Percentiles rank a stretch among this genome's conserved stretches.
phyloP scores from a whole-genome alignment of 2,888 invertebrate species.

The Miltochrista miniata region DNA sequence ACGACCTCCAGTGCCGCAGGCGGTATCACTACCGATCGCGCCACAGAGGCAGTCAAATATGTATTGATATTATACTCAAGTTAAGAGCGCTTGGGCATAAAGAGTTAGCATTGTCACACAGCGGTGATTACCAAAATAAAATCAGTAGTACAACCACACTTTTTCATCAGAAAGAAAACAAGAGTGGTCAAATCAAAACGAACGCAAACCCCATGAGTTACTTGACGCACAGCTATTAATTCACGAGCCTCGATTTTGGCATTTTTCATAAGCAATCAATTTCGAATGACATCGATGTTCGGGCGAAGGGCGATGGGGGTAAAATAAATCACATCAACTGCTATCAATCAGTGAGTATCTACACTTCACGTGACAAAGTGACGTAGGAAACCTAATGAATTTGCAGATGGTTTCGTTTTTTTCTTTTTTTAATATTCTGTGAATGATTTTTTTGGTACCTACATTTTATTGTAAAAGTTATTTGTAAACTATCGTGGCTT shows the following conservation, averaged over 20 bases:
- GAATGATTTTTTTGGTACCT: too few relatives aligned
- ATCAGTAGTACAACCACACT: too few relatives aligned
- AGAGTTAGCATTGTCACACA: too few relatives aligned
- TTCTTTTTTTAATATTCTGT: too few relatives aligned
- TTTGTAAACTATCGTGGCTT: too few relatives aligned
- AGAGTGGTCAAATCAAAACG: not conserved
- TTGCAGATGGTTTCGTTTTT: conserved; percentile 41
- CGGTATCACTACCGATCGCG: too few relatives aligned
- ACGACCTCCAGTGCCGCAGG: too few relatives aligned
- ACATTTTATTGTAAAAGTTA: too few relatives aligned
- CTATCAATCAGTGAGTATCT: conserved; percentile 67
- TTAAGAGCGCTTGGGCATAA: too few relatives aligned
- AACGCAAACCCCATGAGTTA: conserved; percentile 6
- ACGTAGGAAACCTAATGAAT: conserved; percentile 65
- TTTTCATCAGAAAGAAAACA: not conserved
- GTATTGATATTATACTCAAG: too few relatives aligned
- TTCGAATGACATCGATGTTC: conserved; percentile 57
- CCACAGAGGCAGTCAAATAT: too few relatives aligned
- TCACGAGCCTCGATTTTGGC: conserved; percentile 36
- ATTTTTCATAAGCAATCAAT: conserved; percentile 66
- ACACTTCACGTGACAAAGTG: conserved; percentile 57
- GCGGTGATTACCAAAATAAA: too few relatives aligned
- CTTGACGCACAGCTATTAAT: conserved; percentile 22
- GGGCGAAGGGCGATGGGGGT: conserved; percentile 50
- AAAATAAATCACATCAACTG: conserved; percentile 60